A percentile compares a stretch with the other conserved stretches of the same genome.
Conservation (phyloP, 2,888 invertebrate genomes). For the Diaperis boleti region DNA sequence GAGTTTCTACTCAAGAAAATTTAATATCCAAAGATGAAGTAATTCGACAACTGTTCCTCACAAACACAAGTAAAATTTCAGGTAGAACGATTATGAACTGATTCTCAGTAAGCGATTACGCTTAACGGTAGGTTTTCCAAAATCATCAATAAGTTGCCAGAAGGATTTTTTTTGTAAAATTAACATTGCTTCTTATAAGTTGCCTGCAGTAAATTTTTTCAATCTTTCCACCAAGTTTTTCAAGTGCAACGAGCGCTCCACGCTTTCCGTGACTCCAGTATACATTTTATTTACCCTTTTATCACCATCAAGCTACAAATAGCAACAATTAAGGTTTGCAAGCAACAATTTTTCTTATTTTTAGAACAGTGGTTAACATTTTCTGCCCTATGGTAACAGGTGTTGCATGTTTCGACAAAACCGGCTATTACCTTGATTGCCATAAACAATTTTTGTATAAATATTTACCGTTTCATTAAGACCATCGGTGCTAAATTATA, state of each 20-base stretch:
- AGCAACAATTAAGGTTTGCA: slow-evolving; percentile 33
- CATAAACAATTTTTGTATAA: slow-evolving; percentile 44
- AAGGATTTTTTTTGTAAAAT: too few species aligned
- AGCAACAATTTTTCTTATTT: slow-evolving; percentile 37
- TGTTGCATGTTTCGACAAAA: slow-evolving; percentile 37
- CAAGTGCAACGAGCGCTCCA: slow-evolving; percentile 26
- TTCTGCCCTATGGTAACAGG: slow-evolving; percentile 18
- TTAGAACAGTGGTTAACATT: slow-evolving; percentile 29
- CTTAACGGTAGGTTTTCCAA: too few species aligned
- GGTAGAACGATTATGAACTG: too few species aligned
- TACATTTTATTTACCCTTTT: slow-evolving; percentile 29
- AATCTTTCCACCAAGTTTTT: slow-evolving; percentile 20
- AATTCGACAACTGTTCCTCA: too few species aligned
- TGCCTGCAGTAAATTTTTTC: too few species aligned
- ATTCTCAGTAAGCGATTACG: too few species aligned
- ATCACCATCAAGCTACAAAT: slow-evolving; percentile 33
- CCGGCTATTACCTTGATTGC: slow-evolving; percentile 43
- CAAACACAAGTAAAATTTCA: too few species aligned
- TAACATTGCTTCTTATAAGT: too few species aligned
- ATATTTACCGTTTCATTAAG: slow-evolving; percentile 46
- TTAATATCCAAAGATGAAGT: too few species aligned
- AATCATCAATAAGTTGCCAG: too few species aligned
- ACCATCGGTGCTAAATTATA: slow-evolving; percentile 43
- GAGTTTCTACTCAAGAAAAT: too few species aligned
- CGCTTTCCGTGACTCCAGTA: slow-evolving; percentile 32